Evolutionary conservation across 2,888 invertebrate species (phyloP).

Genomic region (Tinea semifulvella): DNA sequence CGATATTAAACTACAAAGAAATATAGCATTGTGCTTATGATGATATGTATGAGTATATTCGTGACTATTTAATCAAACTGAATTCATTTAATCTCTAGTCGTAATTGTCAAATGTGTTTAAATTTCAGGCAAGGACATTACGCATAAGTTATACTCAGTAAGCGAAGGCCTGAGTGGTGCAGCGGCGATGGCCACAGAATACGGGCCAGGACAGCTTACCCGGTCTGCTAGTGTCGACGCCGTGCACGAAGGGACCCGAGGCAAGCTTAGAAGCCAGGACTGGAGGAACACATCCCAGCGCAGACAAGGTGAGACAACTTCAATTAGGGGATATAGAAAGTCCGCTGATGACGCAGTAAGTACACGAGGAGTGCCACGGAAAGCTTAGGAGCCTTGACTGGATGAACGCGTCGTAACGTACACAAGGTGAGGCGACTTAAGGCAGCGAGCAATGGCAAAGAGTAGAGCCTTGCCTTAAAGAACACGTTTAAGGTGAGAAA

Average conservation of each 20-base stretch:
- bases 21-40: no score
- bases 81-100: no score
- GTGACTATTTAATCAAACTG: no score
- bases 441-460: no score
- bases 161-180: constrained; percentile 75
- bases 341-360: constrained; percentile 82
- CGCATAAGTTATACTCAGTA: constrained; percentile 83
- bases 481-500: no score
- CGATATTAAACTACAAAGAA: no score
- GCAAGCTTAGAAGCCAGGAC: constrained; percentile 73
- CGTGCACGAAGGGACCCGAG: constrained; percentile 80
- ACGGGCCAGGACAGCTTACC: constrained; percentile 58
- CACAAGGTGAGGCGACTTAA: no score
- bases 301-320: not conserved
- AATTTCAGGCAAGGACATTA: constrained; percentile 78
- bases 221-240: constrained; percentile 81
- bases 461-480: no score
- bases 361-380: constrained; percentile 80
- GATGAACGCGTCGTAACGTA: constrained; percentile 37
- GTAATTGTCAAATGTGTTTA: no score
- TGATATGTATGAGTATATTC: no score
- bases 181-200: constrained; percentile 46
- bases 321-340: no score
- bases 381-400: constrained; percentile 74
- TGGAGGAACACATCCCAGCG: constrained; percentile 58